Percentiles rank a stretch among this genome's conserved stretches.
phyloP scores from a whole-genome alignment of 2,797 vertebrate species.

The Gallinago stenura region DNA sequence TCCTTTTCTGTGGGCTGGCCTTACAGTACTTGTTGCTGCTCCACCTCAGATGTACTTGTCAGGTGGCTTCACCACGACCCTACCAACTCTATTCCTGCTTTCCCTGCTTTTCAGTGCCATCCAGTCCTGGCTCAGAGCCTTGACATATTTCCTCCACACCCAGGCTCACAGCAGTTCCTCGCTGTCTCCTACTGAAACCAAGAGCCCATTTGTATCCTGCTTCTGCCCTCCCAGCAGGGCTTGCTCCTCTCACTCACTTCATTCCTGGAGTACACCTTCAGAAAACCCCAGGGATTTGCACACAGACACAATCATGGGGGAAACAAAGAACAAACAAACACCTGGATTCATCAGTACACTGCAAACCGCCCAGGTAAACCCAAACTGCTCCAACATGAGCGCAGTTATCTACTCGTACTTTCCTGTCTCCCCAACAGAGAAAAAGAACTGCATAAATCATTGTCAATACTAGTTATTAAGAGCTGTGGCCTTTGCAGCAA shows the following conservation, averaged over 20 bases:
- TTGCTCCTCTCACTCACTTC: neutral
- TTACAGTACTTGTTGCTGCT: neutral
- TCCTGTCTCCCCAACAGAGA: neutral
- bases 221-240: neutral
- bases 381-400: neutral
- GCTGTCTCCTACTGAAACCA: neutral
- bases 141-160: slow-evolving; percentile 17
- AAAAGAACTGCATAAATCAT: neutral
- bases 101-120: slow-evolving; percentile 23
- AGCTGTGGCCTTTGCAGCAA: neutral
- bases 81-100: neutral
- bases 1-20: neutral
- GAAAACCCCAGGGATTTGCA: neutral
- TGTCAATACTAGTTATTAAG: neutral
- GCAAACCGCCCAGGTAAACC: neutral
- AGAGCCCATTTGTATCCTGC: neutral
- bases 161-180: neutral
- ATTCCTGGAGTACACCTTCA: neutral
- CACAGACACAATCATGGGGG: neutral
- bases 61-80: neutral
- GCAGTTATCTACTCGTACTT: neutral
- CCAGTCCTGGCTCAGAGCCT: neutral
- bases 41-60: neutral
- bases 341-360: neutral
- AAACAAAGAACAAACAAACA: neutral